These are phyloP conservation scores for Pollimyrus isidori DNA, from an alignment of 2,113 vertebrate species.

Conservation along the genomic window DNA sequence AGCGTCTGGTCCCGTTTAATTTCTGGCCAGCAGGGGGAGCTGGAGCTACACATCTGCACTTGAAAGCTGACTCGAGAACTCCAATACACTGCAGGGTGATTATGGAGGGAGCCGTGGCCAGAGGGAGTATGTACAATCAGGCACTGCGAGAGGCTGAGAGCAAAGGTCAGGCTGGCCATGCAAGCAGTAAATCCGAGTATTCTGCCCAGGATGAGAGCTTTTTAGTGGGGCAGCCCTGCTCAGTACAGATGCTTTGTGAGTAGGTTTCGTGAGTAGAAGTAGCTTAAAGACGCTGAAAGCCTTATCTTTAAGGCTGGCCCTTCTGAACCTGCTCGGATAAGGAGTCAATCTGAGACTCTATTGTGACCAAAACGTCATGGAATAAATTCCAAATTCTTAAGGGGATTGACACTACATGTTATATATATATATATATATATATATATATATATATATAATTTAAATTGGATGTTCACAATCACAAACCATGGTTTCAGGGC, in stretches of 20 bases:
- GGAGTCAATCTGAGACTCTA: neutral
- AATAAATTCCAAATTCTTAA: neutral
- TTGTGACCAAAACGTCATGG: neutral
- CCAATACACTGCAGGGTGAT: neutral
- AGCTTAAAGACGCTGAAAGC: neutral
- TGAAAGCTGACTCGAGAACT: neutral
- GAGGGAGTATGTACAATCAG: neutral
- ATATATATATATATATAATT: neutral
- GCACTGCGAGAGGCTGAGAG: neutral
- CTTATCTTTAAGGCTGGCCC: neutral
- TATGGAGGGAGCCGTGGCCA: neutral
- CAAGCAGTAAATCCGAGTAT: neutral
- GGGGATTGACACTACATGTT: neutral
- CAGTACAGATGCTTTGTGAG: neutral
- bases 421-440: too few species aligned
- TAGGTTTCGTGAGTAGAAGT: neutral
- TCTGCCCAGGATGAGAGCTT: neutral
- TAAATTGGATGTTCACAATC: neutral
- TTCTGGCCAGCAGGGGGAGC: constrained; percentile 75
- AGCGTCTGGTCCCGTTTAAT: constrained; percentile 83
- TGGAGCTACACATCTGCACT: constrained; percentile 34
- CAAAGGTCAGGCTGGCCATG: neutral
- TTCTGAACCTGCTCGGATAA: neutral
- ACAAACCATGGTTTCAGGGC: neutral
- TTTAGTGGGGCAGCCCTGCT: neutral